Evolutionary conservation across 2,888 invertebrate genomes (phyloP).

Genomic region (Margaritifera margaritifera): DNA sequence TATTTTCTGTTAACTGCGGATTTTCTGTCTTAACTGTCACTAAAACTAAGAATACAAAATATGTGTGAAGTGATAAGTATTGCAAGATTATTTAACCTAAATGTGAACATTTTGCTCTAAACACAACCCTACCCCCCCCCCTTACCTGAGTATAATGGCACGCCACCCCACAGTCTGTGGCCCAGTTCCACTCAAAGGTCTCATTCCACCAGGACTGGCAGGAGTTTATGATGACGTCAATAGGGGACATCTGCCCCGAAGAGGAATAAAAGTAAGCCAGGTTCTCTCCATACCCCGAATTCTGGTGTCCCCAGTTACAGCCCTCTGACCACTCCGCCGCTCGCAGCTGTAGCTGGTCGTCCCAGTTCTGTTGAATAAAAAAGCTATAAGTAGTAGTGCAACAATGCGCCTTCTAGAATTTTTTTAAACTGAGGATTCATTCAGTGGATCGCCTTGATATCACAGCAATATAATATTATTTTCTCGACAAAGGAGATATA

Average conservation of each 20-base stretch:
- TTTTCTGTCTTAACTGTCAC: no score
- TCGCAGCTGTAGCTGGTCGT: slow-evolving; percentile 26
- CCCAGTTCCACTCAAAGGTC: slow-evolving; percentile 26
- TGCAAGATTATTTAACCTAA: no score
- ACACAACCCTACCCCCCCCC: neutral
- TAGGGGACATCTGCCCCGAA: slow-evolving; percentile 10
- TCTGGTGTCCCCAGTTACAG: slow-evolving; percentile 33
- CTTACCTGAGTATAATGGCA: slow-evolving; percentile 40
- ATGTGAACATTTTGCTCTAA: no score
- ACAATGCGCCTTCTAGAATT: no score
- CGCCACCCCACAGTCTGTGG: slow-evolving; percentile 29
- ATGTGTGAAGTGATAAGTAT: no score
- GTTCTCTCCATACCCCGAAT: slow-evolving; percentile 30
- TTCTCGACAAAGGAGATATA: no score
- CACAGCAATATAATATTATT: no score
- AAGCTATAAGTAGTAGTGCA: no score
- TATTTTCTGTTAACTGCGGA: no score
- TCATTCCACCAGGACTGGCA: slow-evolving; percentile 30
- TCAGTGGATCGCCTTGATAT: no score
- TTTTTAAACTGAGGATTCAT: no score
- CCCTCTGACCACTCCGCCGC: slow-evolving; percentile 31
- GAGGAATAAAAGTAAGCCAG: slow-evolving; percentile 22
- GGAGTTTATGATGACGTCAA: slow-evolving; percentile 20
- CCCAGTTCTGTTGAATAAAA: slow-evolving; percentile 29
- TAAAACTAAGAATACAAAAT: no score